A percentile compares a stretch with the other conserved stretches of the same genome.
These are phyloP conservation scores for Aleiodes sp. DNA, from an alignment of 1,140 invertebrate genomes.

Conservation along the genomic window DNA sequence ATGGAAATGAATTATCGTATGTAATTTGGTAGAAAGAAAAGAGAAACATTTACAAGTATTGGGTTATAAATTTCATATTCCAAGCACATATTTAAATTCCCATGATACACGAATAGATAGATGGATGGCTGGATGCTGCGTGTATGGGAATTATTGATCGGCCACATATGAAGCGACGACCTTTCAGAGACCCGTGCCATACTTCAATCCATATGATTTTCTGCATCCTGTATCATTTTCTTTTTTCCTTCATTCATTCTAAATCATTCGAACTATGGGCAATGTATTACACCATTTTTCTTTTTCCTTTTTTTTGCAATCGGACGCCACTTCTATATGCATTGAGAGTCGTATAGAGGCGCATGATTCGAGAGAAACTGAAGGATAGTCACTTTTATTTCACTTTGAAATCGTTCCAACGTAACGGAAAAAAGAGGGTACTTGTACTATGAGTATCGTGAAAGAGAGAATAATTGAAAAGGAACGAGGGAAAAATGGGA, in stretches of 20 bases:
- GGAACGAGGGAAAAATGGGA: not conserved
- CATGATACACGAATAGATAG: not conserved
- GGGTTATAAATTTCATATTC: too few relatives aligned
- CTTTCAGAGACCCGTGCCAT: not conserved
- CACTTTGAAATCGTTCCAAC: not conserved
- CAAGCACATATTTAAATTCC: not conserved
- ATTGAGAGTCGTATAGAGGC: conserved; percentile 1
- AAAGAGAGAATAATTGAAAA: conserved; percentile 16
- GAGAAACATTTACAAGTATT: too few relatives aligned
- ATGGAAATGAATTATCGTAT: too few relatives aligned
- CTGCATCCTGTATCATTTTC: not conserved
- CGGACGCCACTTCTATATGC: not conserved
- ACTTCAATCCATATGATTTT: not conserved
- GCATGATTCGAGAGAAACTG: not conserved
- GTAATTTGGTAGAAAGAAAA: too few relatives aligned
- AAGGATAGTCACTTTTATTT: conserved; percentile 3
- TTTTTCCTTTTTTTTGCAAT: not conserved
- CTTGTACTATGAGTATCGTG: not conserved
- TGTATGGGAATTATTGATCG: not conserved
- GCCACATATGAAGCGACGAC: not conserved
- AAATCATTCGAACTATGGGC: too few relatives aligned
- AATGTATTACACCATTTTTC: too few relatives aligned
- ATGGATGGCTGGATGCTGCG: too few relatives aligned
- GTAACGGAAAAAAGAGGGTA: conserved; percentile 6
- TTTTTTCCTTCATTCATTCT: not conserved